Base-by-base conservation (phyloP, 2,113 vertebrate genomes). In the Cichladusa arquata region DNA sequence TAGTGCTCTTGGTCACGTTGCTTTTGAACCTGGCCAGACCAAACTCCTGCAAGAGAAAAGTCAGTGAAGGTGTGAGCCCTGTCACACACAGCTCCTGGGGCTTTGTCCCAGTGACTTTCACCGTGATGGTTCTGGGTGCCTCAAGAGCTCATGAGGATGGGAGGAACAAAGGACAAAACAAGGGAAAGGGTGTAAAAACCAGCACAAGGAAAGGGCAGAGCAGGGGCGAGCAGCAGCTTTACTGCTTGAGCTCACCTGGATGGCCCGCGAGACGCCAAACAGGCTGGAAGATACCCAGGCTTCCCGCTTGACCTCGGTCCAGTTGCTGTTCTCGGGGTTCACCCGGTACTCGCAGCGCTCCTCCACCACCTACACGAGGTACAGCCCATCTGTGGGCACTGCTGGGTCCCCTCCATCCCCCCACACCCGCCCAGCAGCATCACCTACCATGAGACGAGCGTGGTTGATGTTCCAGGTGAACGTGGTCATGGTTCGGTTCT, bases 391-490 rank as follows among this genome's bases (percentile, higher is more conserved):
- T 51, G 28, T 61, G 26, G 70, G 77, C 42, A 3, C 79, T 3
- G 81, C 53, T 4, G 1, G 2, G 5, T 1, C 2, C 48, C 73
- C 15, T 22, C 28, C 14, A 2, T 0, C 13, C 2, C 0, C 40
- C 45, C 4, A 9, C 4, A 0, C 3, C 3, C 1, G 0, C 31
- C 36, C 2, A 0, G 69, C 34, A 2, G 1, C 0, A 1, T 14
- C 34, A 47, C 96, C 95, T 97, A 99, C 99, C 99, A 99, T 99
- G 66, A 99, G 97, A 71, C 98, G 98, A 8, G 98, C 98, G 2
- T 99, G 99, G 96, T 98, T 99, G 97, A 99, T 99, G 96, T 99
- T 99, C 99, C 99, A 99, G 51, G 99, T 99, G 85, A 99, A 98
- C 1, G 99, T 99, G 96, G 99, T 99, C 98, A 99, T 98, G 97